phyloP scores from a whole-genome alignment of 2,888 invertebrate species.

The Catocala fraxini region DNA sequence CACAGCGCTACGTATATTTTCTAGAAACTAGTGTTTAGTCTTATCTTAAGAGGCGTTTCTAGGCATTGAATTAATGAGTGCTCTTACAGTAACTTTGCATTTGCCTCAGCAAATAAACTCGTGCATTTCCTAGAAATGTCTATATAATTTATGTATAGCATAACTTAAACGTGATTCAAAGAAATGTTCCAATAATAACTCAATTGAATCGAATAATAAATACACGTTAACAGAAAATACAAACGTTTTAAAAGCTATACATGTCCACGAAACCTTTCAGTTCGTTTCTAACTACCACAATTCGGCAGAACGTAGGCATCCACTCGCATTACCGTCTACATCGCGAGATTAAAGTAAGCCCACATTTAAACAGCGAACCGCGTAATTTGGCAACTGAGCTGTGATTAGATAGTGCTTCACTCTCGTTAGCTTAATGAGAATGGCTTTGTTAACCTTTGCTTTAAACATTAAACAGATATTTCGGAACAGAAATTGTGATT shows the following conservation, averaged over 20 bases:
- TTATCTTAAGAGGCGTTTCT: constrained; percentile 55
- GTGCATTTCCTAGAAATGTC: constrained; percentile 24
- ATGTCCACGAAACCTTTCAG: constrained; percentile 27
- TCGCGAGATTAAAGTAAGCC: constrained; percentile 81
- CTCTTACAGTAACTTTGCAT: constrained; percentile 46
- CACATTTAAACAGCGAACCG: constrained; percentile 81
- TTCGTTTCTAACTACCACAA: constrained; percentile 41
- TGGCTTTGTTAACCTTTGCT: constrained; percentile 78
- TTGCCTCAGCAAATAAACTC: constrained; percentile 42
- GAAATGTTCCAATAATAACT: no score
- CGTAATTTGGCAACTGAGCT: constrained; percentile 85
- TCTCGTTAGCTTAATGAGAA: constrained; percentile 83
- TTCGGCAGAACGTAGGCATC: constrained; percentile 50
- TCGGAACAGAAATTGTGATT: constrained; percentile 49
- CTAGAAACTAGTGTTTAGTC: constrained; percentile 48
- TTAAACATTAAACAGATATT: constrained; percentile 67
- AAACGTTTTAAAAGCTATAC: constrained; percentile 22
- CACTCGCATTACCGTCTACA: constrained; percentile 64
- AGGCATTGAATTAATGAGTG: constrained; percentile 54
- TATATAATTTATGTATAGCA: no score
- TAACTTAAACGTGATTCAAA: no score
- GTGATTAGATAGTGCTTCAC: constrained; percentile 85
- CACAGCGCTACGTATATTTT: constrained; percentile 48
- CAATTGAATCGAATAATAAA: constrained; percentile 8
- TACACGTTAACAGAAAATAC: constrained; percentile 8